A percentile compares a stretch with the other conserved stretches of the same genome.
Evolutionary conservation across 2,113 vertebrate species (phyloP).

Genomic region (Aepyceros melampus): DNA sequence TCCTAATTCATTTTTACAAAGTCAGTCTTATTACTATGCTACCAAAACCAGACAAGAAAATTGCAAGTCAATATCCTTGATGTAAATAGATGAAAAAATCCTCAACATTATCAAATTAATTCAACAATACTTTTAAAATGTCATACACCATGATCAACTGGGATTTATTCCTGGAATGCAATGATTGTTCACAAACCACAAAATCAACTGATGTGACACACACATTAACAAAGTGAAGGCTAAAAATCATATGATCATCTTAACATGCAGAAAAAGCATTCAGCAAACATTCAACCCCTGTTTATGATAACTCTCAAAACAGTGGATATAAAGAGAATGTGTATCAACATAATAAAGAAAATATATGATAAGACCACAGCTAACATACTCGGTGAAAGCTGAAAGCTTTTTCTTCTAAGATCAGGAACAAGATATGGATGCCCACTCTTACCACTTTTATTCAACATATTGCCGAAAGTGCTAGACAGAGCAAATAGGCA

Average conservation of each 20-base stretch:
- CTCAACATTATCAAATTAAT: neutral
- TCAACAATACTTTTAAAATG: neutral
- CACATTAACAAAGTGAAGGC: neutral
- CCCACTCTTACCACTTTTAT: neutral
- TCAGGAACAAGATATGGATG: neutral
- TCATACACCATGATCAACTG: neutral
- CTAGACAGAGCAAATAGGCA: neutral
- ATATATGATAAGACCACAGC: neutral
- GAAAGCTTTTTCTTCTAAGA: neutral
- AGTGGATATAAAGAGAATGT: neutral
- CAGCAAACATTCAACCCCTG: neutral
- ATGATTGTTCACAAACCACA: neutral
- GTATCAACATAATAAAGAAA: neutral
- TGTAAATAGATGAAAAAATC: neutral
- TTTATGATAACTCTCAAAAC: neutral
- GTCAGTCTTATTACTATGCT: neutral
- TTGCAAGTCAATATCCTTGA: neutral
- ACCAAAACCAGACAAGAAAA: neutral
- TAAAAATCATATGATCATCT: neutral
- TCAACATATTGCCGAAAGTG: neutral
- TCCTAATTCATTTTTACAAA: neutral
- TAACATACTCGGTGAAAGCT: neutral
- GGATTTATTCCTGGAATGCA: neutral
- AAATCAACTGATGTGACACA: neutral
- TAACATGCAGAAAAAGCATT: neutral